phyloP scores from a whole-genome alignment of 2,113 vertebrate species.

The Lathamus discolor region DNA sequence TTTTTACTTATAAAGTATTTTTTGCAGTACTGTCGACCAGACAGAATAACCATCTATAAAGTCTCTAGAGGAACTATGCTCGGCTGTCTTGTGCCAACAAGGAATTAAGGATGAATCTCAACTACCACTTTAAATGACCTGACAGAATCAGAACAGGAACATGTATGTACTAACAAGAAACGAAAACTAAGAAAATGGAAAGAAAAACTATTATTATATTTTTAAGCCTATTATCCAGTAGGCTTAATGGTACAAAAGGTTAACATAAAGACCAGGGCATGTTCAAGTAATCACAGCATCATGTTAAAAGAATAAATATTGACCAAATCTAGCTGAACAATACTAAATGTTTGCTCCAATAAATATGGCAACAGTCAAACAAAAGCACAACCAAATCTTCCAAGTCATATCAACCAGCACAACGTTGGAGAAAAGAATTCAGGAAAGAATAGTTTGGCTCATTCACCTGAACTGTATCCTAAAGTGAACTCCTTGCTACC shows the following conservation, averaged over 20 bases:
- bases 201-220: background rate
- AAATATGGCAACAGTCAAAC: background rate
- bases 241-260: background rate
- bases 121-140: background rate
- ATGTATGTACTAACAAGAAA: background rate
- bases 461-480: background rate
- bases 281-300: background rate
- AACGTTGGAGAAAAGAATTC: background rate
- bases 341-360: fast-evolving
- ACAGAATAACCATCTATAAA: background rate
- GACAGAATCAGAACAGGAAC: background rate
- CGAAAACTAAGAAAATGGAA: background rate
- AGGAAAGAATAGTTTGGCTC: background rate
- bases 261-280: background rate
- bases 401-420: background rate
- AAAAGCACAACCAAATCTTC: background rate
- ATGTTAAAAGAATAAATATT: background rate
- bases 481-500: fast-evolving
- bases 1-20: background rate
- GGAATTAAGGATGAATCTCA: background rate
- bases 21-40: background rate
- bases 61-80: background rate
- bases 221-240: background rate
- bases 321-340: background rate
- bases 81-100: background rate